phyloP scores from a whole-genome alignment of 2,888 invertebrate species.

The Lithophane semibrunnea region DNA sequence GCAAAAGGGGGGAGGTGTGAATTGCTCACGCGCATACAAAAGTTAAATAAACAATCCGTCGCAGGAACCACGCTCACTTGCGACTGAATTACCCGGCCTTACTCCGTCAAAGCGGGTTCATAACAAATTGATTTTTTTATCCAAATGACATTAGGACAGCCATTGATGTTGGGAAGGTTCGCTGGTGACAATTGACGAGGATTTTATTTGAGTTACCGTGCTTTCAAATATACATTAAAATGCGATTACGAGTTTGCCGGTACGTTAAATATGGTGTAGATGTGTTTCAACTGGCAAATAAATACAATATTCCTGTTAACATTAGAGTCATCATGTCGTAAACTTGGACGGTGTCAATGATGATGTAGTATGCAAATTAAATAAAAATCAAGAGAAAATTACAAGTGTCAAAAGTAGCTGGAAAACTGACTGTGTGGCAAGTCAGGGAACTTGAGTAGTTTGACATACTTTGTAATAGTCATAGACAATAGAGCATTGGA shows the following conservation, averaged over 20 bases:
- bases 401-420: slow-evolving; percentile 1
- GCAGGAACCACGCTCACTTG: slow-evolving; percentile 87
- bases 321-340: slow-evolving; percentile 37
- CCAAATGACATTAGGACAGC: slow-evolving; percentile 69
- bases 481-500: no score
- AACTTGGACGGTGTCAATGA: slow-evolving; percentile 26
- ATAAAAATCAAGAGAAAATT: slow-evolving; percentile 48
- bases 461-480: neutral
- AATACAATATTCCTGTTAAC: slow-evolving; percentile 53
- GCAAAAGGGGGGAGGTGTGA: slow-evolving; percentile 75
- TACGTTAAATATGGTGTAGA: slow-evolving; percentile 56
- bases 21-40: slow-evolving; percentile 78
- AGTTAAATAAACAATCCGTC: slow-evolving; percentile 72
- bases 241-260: slow-evolving; percentile 64
- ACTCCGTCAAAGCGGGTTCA: slow-evolving; percentile 69
- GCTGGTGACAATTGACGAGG: slow-evolving; percentile 66
- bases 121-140: slow-evolving; percentile 84
- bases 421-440: neutral
- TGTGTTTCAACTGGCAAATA: slow-evolving; percentile 63
- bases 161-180: slow-evolving; percentile 63
- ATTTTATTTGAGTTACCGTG: slow-evolving; percentile 69
- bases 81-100: slow-evolving; percentile 79
- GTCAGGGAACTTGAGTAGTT: neutral
- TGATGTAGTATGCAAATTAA: slow-evolving; percentile 49
- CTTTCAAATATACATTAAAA: slow-evolving; percentile 70